A percentile compares a stretch with the other conserved stretches of the same genome.
These are phyloP conservation scores for Ophion ventricosus DNA, from an alignment of 2,888 invertebrate species.

Conservation along the genomic window DNA sequence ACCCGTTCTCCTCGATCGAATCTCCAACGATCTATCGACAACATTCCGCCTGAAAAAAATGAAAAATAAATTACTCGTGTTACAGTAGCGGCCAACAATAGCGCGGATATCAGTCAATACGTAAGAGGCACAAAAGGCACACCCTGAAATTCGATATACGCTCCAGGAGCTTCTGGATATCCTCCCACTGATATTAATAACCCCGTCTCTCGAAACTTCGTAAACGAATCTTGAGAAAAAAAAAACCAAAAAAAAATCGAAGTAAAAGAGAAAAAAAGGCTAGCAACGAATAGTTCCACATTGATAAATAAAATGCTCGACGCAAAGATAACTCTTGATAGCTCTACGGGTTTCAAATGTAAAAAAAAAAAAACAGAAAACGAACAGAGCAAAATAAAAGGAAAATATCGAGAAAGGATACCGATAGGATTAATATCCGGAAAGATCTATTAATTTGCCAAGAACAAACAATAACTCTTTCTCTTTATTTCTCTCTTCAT, in stretches of 20 bases:
- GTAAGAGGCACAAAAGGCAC: slow-evolving; percentile 66
- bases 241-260: not conserved
- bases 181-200: slow-evolving; percentile 72
- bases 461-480: slow-evolving; percentile 78
- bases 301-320: not conserved
- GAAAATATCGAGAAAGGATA: slow-evolving; percentile 31
- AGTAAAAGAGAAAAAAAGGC: not conserved
- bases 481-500: slow-evolving; percentile 56
- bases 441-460: slow-evolving; percentile 79
- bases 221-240: slow-evolving; percentile 6
- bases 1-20: slow-evolving; percentile 4
- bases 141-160: slow-evolving; percentile 77
- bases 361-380: not conserved
- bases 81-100: slow-evolving; percentile 58
- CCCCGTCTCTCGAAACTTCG: slow-evolving; percentile 38
- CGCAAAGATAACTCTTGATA: slow-evolving; percentile 38
- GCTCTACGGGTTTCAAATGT: slow-evolving; percentile 3
- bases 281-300: not conserved
- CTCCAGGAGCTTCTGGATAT: slow-evolving; percentile 68
- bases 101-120: slow-evolving; percentile 73
- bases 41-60: not conserved
- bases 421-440: slow-evolving; percentile 76
- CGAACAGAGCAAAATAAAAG: not conserved
- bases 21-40: not conserved
- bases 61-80: slow-evolving; percentile 4